Conservation (phyloP, 2,113 vertebrate species). For the Poeciliopsis retropinna region DNA sequence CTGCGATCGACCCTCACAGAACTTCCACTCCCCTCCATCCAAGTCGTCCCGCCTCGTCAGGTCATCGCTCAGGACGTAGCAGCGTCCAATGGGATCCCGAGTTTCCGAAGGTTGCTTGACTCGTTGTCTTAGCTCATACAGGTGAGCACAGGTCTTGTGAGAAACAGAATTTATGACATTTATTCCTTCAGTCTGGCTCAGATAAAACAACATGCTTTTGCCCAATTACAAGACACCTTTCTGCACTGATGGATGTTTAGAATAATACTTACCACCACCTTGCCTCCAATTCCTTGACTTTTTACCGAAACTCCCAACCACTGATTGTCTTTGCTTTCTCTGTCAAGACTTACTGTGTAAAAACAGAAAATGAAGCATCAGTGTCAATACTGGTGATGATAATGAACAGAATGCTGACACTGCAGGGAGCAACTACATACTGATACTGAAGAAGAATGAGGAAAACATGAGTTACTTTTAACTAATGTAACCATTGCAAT, state of each 20-base stretch:
- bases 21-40: slow-evolving; percentile 95
- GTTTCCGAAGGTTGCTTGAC: slow-evolving; percentile 89
- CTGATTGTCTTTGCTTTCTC: slow-evolving; percentile 95
- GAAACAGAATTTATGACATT: neutral
- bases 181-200: neutral
- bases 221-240: too few relatives aligned
- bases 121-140: slow-evolving; percentile 89
- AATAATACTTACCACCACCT: slow-evolving; percentile 88
- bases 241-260: too few relatives aligned
- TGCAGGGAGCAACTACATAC: neutral
- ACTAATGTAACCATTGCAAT: neutral
- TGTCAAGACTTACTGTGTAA: slow-evolving; percentile 75
- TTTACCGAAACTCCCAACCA: slow-evolving; percentile 94
- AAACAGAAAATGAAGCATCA: slow-evolving; percentile 36
- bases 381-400: neutral
- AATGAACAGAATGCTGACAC: neutral
- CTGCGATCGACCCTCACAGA: slow-evolving; percentile 91
- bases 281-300: slow-evolving; percentile 93
- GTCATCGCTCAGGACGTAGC: slow-evolving; percentile 93
- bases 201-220: neutral
- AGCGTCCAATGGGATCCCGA: slow-evolving; percentile 90
- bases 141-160: slow-evolving; percentile 90
- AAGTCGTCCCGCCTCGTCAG: slow-evolving; percentile 85
- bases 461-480: neutral
- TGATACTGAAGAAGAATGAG: neutral